Conservation (phyloP, 2,888 invertebrate species). For the Lypha dubia region DNA sequence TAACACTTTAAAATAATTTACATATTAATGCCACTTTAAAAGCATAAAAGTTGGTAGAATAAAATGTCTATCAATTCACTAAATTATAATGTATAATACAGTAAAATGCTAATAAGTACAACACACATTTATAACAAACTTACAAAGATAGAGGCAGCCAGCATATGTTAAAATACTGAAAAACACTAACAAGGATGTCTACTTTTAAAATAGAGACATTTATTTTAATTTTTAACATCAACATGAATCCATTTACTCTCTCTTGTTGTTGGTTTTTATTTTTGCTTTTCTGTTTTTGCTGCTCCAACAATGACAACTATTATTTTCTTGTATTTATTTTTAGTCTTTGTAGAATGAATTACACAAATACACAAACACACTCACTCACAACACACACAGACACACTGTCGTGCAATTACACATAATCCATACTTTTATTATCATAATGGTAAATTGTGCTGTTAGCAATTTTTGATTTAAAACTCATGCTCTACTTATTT, state of each 20-base stretch:
- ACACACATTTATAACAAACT: not conserved
- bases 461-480: slow-evolving; percentile 68
- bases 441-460: slow-evolving; percentile 69
- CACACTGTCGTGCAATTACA: not conserved
- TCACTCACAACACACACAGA: slow-evolving; percentile 1
- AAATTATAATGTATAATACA: slow-evolving; percentile 56
- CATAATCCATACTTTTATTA: slow-evolving; percentile 50
- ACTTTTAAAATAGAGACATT: slow-evolving; percentile 53
- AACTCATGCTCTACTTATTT: slow-evolving; percentile 66
- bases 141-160: not conserved
- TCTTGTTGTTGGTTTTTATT: not conserved
- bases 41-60: no score
- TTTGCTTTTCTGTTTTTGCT: not conserved
- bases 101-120: slow-evolving; percentile 62
- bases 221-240: slow-evolving; percentile 70
- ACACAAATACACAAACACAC: not conserved
- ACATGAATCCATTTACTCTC: slow-evolving; percentile 68
- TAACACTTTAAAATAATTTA: not conserved
- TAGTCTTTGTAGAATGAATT: not conserved
- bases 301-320: slow-evolving; percentile 8
- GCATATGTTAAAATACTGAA: not conserved
- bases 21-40: no score
- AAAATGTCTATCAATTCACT: slow-evolving; percentile 32
- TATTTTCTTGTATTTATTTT: slow-evolving; percentile 17
- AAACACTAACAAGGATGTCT: slow-evolving; percentile 3